These are phyloP conservation scores for Bambusicola thoracicus DNA, from an alignment of 2,113 vertebrate species.

Conservation along the genomic window DNA sequence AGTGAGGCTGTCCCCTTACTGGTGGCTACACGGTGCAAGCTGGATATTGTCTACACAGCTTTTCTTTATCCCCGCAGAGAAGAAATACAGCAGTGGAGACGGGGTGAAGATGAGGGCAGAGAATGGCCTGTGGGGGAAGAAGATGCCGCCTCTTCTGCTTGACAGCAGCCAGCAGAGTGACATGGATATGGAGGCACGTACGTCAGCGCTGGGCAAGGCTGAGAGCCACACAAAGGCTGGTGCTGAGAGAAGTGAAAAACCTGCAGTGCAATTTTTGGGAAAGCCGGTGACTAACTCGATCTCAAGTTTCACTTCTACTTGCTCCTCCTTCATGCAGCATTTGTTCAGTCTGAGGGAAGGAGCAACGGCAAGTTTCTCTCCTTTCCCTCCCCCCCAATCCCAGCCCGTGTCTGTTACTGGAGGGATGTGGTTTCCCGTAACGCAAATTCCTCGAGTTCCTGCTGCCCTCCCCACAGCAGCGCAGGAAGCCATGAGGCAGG, in stretches of 20 bases:
- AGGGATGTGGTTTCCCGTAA: neutral
- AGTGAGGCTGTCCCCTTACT: too few relatives aligned
- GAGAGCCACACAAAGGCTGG: accelerated
- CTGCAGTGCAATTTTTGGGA: neutral
- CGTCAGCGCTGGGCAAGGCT: neutral
- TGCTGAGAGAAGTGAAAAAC: neutral
- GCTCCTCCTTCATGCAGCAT: neutral
- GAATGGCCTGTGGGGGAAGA: neutral
- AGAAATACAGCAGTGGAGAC: neutral
- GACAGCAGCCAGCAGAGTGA: neutral
- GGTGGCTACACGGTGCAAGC: neutral
- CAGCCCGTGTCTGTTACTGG: neutral
- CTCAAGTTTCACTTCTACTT: neutral
- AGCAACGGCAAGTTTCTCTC: neutral
- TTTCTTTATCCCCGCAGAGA: neutral
- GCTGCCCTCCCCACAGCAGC: neutral
- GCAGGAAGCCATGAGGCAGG: neutral
- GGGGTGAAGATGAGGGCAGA: neutral
- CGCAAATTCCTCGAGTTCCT: neutral
- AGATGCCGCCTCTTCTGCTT: neutral
- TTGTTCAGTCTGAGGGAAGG: neutral
- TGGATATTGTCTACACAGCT: neutral
- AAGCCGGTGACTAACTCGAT: neutral
- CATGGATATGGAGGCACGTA: neutral
- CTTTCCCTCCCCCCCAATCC: neutral